phyloP scores from a whole-genome alignment of 2,888 invertebrate genomes.

The Spicauda simplicius region DNA sequence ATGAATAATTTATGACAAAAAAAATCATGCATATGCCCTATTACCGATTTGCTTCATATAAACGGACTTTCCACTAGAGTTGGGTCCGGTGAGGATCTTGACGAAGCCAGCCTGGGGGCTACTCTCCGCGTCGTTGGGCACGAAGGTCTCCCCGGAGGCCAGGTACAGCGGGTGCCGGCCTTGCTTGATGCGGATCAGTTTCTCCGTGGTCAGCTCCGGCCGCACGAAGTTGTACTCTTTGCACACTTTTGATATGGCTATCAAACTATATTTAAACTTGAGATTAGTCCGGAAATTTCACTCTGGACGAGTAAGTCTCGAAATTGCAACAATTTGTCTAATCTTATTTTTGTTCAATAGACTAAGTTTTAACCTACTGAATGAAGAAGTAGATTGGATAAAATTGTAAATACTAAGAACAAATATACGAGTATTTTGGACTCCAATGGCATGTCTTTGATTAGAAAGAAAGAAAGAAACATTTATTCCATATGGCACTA shows the following conservation, averaged over 20 bases:
- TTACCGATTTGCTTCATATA: conserved; percentile 92
- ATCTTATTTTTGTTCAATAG: too few relatives aligned
- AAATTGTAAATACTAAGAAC: too few relatives aligned
- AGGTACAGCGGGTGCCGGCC: conserved; percentile 93
- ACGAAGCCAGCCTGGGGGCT: conserved; percentile 83
- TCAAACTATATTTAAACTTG: conserved; percentile 83
- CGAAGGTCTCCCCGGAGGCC: conserved; percentile 86
- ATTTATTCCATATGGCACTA: too few relatives aligned
- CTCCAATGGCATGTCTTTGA: too few relatives aligned
- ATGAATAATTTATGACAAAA: too few relatives aligned
- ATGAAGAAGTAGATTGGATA: too few relatives aligned
- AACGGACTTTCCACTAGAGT: conserved; percentile 96
- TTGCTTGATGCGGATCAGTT: conserved; percentile 85
- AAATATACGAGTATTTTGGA: too few relatives aligned
- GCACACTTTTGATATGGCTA: conserved; percentile 87
- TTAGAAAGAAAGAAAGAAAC: too few relatives aligned
- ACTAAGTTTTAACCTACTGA: too few relatives aligned
- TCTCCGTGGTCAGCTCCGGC: conserved; percentile 85
- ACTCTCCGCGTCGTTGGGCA: conserved; percentile 89
- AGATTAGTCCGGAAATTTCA: too few relatives aligned
- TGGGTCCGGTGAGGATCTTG: conserved; percentile 94
- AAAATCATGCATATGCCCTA: too few relatives aligned
- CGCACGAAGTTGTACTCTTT: conserved; percentile 87
- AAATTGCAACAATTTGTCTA: too few relatives aligned
- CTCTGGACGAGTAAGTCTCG: background rate